phyloP scores from a whole-genome alignment of 2,797 vertebrate genomes.

The Tapirus indicus region DNA sequence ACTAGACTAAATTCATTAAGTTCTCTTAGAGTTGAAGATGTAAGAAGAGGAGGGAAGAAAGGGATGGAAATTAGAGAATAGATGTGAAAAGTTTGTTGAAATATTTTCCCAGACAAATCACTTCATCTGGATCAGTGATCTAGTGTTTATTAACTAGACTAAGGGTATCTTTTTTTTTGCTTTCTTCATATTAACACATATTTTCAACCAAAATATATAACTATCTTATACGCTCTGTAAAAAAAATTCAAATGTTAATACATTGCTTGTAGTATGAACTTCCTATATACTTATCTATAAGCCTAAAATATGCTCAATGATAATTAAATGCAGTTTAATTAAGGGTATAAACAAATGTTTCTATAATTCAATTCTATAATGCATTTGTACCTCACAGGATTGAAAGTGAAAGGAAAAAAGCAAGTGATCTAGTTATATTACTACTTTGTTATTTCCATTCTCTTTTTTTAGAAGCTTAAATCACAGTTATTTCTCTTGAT shows the following conservation, averaged over 20 bases:
- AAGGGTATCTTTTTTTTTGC: not conserved
- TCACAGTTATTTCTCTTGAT: not conserved
- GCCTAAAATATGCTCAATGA: slow-evolving; percentile 13
- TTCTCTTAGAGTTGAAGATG: not conserved
- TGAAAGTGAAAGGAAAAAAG: slow-evolving; percentile 15
- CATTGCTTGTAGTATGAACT: not conserved
- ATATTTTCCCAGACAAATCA: not conserved
- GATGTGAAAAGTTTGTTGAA: not conserved
- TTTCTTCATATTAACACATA: slow-evolving; percentile 15
- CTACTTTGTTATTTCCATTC: not conserved
- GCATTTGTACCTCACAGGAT: not conserved
- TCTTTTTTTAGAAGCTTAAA: not conserved
- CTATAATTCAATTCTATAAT: slow-evolving; percentile 5
- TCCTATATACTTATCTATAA: not conserved
- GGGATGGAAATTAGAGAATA: not conserved
- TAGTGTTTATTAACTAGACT: not conserved
- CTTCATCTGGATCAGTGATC: not conserved
- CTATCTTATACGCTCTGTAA: not conserved
- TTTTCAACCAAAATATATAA: slow-evolving; percentile 37
- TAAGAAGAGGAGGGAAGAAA: not conserved
- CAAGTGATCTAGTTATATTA: not conserved
- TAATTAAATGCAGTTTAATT: slow-evolving; percentile 32
- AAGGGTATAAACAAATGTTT: not conserved
- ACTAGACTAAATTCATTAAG: not conserved
- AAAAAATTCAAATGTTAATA: slow-evolving; percentile 44